Base-by-base conservation (phyloP, 2,797 vertebrate genomes). In the Halcyon chelicuti region DNA sequence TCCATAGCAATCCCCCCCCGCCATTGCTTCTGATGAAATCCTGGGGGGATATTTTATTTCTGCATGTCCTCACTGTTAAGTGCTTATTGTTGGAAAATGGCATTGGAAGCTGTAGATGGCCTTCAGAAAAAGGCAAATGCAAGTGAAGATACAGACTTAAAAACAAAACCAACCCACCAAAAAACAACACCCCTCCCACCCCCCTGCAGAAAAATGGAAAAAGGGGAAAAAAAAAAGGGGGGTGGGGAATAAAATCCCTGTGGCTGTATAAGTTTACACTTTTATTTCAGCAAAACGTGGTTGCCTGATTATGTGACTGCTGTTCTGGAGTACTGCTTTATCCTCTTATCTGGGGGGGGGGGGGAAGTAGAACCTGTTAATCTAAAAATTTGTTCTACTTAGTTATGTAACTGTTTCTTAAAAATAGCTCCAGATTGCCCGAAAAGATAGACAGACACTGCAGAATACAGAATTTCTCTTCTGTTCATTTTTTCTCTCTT, bases 311-410 rank as follows among this genome's bases (percentile, higher is more conserved):
- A 47, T 1, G 3, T 94, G 82, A 62, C 89, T 91, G 39, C 83
- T 94, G 66, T 77, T 84, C 40, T 86, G 40, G 60, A 94, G 68
- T 90, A 79, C 70, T 90, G 65, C 88, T 90, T 94, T 94, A 94
- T 95, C 90, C 67, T 90, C 86, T 92, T 96, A 89, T 73, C 35
- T 29, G 4, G 5, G 18, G 18, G 2, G 2, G 5, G 6, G 18
- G 23, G 2, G 2, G 5, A 12, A 73, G 73, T 88, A 93, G 80
- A 86, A 70, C 62, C 39, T 17, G 26, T 90, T 96, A 96, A 90
- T 96, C 93, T 96, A 90, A 92, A 94, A 93, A 86, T 90, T 33
- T 15, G 4, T 81, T 88, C 90, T 82, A 67, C 76, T 93, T 96
- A 51, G 91, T 95, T 96, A 93, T 57, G 3, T 95, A 96, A 94